phyloP scores from a whole-genome alignment of 1,140 invertebrate genomes.

The Melanaphis sacchari region DNA sequence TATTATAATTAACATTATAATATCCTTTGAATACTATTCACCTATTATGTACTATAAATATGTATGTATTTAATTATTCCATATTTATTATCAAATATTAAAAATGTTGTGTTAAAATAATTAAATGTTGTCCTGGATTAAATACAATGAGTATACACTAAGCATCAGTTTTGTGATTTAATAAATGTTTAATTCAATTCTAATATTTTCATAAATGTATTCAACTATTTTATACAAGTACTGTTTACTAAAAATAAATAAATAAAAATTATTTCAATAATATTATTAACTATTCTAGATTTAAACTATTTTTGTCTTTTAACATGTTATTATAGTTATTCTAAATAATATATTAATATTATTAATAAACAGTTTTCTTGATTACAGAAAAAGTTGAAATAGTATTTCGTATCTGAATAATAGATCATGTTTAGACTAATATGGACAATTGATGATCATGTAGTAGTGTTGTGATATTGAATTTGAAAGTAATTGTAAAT shows the following conservation, averaged over 20 bases:
- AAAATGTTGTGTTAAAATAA: not conserved
- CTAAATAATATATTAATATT: not conserved
- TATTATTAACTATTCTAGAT: not conserved
- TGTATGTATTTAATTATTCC: not conserved
- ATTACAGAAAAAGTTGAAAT: not conserved
- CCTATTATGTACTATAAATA: not conserved
- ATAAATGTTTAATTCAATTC: not conserved
- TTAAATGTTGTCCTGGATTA: not conserved
- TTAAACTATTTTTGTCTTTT: not conserved
- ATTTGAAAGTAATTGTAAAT: not conserved
- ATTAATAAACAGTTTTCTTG: not conserved
- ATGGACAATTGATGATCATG: not conserved
- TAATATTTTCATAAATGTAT: not conserved
- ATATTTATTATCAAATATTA: conserved; percentile 10
- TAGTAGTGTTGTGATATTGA: not conserved
- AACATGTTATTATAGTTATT: not conserved
- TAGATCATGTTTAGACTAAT: not conserved
- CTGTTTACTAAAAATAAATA: not conserved
- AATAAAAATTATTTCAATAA: not conserved
- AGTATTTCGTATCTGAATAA: not conserved
- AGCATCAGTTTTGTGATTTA: not conserved
- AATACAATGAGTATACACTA: not conserved
- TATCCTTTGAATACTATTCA: not conserved
- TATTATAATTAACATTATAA: not conserved
- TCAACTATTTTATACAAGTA: not conserved